Evolutionary conservation across 2,888 invertebrate genomes (phyloP), one percentile per base, ranked within the genome.

Genomic region (Lasiommata megera): DNA sequence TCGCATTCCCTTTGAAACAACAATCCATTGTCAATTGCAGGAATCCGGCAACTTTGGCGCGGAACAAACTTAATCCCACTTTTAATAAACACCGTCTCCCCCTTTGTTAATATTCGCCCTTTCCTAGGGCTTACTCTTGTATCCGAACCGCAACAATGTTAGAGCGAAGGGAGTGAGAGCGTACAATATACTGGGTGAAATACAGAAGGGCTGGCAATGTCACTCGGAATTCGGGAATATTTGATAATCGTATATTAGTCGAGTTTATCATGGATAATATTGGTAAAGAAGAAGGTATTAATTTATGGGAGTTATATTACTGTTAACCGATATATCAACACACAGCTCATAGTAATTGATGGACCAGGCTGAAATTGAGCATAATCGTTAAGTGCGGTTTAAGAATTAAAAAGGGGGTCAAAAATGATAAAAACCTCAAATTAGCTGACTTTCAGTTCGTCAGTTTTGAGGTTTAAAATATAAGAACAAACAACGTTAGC

Each of bases 11-110:
- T 48, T 48, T 56, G 41, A 48, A 40, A 40, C 55, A 48, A 48
- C 54, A 57, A 55, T 55, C 8, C 41, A 58, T 63, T 58, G 61
- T 58, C 56, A 48, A 60, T 47, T 52, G 57, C 59, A 52, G 58
- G 60, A 59, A 50, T 58, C 56, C 36, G 34, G 29, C 56, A 59
- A 52, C 36, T 59, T 57, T 40, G 43, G 38, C 55, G 47, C 56
- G 58, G 62, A 59, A 62, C 64, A 62, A 64, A 58, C 64, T 69
- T 76, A 76, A 80, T 75, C 74, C 79, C 67, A 64, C 67, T 67
- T 69, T 70, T 76, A 77, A 77, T 79, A 72, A 76, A 74, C 71
- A 68, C 64, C 55, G 63, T n/a, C 59, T 60, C 70, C 71, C 69
- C 70, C 57, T 61, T 58, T 62, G 63, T 63, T 63, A 60, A 64